Evolutionary conservation across 2,888 invertebrate genomes (phyloP).

Genomic region (Coleophora deauratella): DNA sequence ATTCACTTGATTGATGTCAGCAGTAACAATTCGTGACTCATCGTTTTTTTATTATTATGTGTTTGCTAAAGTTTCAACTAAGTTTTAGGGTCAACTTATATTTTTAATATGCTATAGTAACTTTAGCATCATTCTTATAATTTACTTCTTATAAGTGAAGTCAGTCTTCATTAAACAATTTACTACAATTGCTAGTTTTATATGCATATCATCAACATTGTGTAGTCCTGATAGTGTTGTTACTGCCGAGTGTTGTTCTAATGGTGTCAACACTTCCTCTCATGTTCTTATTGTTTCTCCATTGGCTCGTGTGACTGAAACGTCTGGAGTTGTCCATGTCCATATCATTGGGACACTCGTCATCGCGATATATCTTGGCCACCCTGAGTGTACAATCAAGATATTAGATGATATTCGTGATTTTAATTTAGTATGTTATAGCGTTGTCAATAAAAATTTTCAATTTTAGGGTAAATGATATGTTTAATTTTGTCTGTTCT

Average conservation of each 20-base stretch:
- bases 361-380: conserved; percentile 27
- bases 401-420: too few relatives aligned
- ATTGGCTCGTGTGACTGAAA: conserved; percentile 20
- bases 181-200: background rate
- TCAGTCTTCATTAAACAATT: too few relatives aligned
- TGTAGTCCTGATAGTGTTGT: conserved; percentile 16
- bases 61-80: background rate
- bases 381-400: conserved; percentile 31
- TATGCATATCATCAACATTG: conserved; percentile 6
- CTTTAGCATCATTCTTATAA: background rate
- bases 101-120: background rate
- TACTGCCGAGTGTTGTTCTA: conserved; percentile 27
- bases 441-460: too few relatives aligned
- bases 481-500: too few relatives aligned
- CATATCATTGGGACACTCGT: conserved; percentile 15
- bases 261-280: conserved; percentile 42
- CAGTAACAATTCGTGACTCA: too few relatives aligned
- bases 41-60: too few relatives aligned
- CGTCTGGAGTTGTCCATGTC: conserved; percentile 23
- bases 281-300: conserved; percentile 22
- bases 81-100: background rate
- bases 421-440: too few relatives aligned
- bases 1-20: too few relatives aligned
- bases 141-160: background rate
- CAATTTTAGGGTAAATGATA: too few relatives aligned